Evolutionary conservation across 2,888 invertebrate genomes (phyloP).

Genomic region (Acanthococcus lagerstroemiae): DNA sequence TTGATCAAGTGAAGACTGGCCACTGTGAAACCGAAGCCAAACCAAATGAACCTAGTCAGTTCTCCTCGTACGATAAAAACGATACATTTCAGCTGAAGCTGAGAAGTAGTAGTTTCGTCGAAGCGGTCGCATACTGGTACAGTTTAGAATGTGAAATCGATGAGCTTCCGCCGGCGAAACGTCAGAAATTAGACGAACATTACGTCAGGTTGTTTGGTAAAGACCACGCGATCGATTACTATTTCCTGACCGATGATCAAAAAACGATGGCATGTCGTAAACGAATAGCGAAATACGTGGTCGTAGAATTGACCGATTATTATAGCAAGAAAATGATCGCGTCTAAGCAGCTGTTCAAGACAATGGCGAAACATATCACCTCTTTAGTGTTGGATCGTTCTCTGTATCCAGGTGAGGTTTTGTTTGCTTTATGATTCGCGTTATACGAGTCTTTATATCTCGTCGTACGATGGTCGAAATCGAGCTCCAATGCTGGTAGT

Average conservation of each 20-base stretch:
- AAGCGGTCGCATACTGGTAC: constrained; percentile 36
- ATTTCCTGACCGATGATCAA: constrained; percentile 33
- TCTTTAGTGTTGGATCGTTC: constrained; percentile 34
- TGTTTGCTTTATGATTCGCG: no score
- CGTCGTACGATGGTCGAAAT: no score
- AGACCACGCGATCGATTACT: constrained; percentile 32
- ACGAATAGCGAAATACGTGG: constrained; percentile 36
- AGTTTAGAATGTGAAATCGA: constrained; percentile 34
- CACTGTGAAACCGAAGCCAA: no score
- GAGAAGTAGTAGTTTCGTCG: constrained; percentile 32
- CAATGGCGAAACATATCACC: constrained; percentile 37
- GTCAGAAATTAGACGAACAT: constrained; percentile 32
- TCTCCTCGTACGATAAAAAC: neutral
- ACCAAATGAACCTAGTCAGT: no score
- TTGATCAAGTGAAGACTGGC: neutral
- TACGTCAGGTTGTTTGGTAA: constrained; percentile 36
- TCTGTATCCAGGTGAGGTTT: constrained; percentile 35
- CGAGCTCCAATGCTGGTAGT: no score
- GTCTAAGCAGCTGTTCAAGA: constrained; percentile 36
- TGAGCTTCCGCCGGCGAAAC: constrained; percentile 31
- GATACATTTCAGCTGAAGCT: constrained; percentile 18
- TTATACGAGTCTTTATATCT: no score
- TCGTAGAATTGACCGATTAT: constrained; percentile 36
- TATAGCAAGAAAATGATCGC: constrained; percentile 36
- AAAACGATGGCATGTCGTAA: constrained; percentile 35